Base-by-base conservation (phyloP, 92 coral and sea anemone species). In the Scolanthus callimorphus region DNA sequence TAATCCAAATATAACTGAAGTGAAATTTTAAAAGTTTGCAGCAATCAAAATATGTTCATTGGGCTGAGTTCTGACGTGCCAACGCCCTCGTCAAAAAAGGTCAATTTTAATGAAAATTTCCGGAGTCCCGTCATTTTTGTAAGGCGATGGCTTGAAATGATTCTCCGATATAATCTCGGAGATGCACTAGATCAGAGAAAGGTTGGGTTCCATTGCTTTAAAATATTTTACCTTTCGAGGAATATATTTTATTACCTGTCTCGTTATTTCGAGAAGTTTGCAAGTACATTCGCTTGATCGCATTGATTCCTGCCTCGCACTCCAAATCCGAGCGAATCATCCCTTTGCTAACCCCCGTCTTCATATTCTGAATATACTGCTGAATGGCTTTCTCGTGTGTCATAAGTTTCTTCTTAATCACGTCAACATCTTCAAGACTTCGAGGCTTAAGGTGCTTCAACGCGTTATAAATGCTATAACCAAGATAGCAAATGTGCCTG, bases 281-380 rank as follows among this genome's bases (percentile, higher is more conserved):
- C 30, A 82, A 73, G 62, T 73, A 86, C 31, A 17, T 25, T 0
- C 86, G 78, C 23, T 85, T 84, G 45, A 91, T 76, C 2, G 91
- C 67, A 64, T 86, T 57, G 13, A 82, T 67, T 3, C 97, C 97
- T 25, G 97, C 97, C 54, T 57, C 31, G 10, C 97, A 91, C 27
- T 84, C 85, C 27, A 80, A 90, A 0, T 25, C 29, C 24, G 75
- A 77, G 2, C 95, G 85, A 1, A 91, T 50, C 97, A 91, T 91
- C 26, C 97, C 97, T 34, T 71, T 67, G 1, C 39, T 31, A 1
- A 91, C 85, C 0, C 97, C 97, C 73, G 79, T 74, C 48, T 71
- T 79, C 95, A 91, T 74, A 64, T 91, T 91, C 29, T 74, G 69
- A 44, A 91, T 78, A 71, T 86, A 91, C 59, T 67, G 76, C 38